These are phyloP conservation scores for Nyctereutes procyonoides DNA, from an alignment of 2,113 vertebrate genomes.

Conservation along the genomic window DNA sequence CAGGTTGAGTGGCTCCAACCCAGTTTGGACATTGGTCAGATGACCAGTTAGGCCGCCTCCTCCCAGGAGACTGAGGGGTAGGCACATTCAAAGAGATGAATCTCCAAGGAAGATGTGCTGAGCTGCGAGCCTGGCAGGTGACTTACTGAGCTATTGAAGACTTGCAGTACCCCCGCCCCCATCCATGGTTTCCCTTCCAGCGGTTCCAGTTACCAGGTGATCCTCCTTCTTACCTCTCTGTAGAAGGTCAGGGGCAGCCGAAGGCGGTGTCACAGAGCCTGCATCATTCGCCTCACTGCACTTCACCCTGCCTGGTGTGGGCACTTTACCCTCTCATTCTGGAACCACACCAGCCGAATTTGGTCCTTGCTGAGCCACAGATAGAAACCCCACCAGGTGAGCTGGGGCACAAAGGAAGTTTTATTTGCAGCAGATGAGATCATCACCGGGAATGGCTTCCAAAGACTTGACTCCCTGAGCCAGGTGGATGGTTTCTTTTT, in stretches of 20 bases:
- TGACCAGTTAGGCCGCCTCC: background rate
- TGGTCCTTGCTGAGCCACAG: background rate
- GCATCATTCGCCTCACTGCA: background rate
- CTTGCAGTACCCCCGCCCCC: background rate
- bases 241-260: background rate
- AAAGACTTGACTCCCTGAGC: background rate
- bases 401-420: background rate
- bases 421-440: background rate
- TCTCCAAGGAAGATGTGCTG: background rate
- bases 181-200: background rate
- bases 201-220: background rate
- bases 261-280: background rate
- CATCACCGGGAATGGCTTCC: background rate
- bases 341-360: background rate
- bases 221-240: background rate
- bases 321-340: background rate
- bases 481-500: background rate
- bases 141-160: background rate
- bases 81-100: background rate
- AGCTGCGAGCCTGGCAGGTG: background rate
- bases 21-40: background rate
- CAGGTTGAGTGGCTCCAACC: background rate
- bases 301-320: background rate
- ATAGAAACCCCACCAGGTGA: background rate
- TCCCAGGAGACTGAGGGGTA: background rate